These are phyloP conservation scores for Caradrina kadenii DNA, from an alignment of 2,888 invertebrate genomes.

Conservation along the genomic window DNA sequence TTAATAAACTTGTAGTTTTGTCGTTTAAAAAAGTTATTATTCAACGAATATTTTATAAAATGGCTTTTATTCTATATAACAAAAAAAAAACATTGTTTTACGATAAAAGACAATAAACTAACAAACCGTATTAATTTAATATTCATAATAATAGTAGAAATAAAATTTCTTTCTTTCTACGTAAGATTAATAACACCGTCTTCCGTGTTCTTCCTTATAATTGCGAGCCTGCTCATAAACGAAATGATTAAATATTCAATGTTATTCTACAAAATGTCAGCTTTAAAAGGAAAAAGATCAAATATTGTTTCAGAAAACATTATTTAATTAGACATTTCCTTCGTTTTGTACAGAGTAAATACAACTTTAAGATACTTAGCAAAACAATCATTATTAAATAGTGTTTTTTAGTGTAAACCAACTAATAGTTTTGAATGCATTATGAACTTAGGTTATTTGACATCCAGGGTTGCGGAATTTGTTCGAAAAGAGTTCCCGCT, in stretches of 20 bases:
- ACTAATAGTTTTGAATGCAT: no score
- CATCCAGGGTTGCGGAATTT: no score
- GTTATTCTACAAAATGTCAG: constrained; percentile 60
- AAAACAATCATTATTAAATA: no score
- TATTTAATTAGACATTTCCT: constrained; percentile 29
- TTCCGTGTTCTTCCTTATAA: constrained; percentile 56
- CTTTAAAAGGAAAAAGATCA: constrained; percentile 52
- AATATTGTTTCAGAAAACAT: constrained; percentile 62
- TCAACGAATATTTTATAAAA: no score
- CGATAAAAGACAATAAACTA: background rate
- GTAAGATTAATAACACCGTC: constrained; percentile 24
- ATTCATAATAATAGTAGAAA: background rate
- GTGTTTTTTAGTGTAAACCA: no score
- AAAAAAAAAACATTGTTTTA: background rate
- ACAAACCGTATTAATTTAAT: background rate
- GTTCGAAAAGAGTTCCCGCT: no score
- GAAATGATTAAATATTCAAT: constrained; percentile 65
- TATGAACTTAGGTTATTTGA: no score
- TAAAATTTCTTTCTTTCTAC: background rate
- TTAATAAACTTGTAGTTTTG: no score
- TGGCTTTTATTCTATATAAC: no score
- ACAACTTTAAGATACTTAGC: no score
- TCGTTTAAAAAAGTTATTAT: no score
- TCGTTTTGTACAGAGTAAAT: constrained; percentile 27
- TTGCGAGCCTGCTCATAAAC: constrained; percentile 56